Evolutionary conservation across 2,797 vertebrate genomes (phyloP).

Genomic region (Tragelaphus eurycerus): DNA sequence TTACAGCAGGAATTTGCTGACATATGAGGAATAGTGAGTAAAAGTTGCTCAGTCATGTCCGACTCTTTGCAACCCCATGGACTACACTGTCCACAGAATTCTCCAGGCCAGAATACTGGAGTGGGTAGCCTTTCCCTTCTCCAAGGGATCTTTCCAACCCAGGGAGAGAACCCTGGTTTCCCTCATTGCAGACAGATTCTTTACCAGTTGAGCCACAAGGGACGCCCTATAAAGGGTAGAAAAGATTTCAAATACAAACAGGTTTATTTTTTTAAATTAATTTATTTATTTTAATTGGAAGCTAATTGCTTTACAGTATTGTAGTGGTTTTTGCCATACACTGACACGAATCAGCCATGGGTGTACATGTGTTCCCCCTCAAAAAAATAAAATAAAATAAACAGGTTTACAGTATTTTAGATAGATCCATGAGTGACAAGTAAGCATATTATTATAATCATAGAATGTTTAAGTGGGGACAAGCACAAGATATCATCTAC

Average conservation of each 20-base stretch:
- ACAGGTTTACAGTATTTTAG: background rate
- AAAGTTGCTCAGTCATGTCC: background rate
- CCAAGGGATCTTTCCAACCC: background rate
- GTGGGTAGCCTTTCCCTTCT: background rate
- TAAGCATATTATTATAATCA: background rate
- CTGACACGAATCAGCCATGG: background rate
- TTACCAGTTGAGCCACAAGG: background rate
- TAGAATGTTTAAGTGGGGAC: background rate
- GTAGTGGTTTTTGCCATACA: background rate
- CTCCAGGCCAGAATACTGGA: background rate
- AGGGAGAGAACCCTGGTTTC: background rate
- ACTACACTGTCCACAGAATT: background rate
- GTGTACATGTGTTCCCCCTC: background rate
- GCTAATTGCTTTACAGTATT: background rate
- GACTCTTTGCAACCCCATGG: fast-evolving
- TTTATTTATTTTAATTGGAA: background rate
- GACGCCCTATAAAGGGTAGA: background rate
- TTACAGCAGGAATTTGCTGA: background rate
- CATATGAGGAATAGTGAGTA: background rate
- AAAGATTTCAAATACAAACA: background rate
- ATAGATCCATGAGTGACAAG: background rate
- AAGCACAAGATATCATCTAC: background rate
- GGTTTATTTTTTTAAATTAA: background rate
- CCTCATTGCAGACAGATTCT: background rate
- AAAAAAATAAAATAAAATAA: background rate